These are phyloP conservation scores for Empis livida DNA, from an alignment of 2,888 invertebrate genomes.

Conservation along the genomic window DNA sequence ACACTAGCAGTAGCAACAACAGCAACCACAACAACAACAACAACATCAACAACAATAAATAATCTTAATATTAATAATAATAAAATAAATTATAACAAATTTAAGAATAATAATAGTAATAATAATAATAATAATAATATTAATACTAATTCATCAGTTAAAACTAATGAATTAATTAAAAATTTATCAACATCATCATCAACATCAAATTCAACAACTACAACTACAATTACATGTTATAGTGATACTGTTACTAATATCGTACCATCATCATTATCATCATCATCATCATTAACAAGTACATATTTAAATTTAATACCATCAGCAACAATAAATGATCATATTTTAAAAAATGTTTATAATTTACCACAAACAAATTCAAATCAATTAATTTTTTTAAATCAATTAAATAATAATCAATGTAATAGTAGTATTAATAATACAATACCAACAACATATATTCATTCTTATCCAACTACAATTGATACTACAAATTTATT, in stretches of 20 bases:
- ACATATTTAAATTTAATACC: conserved; percentile 1
- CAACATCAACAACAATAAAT: conserved; percentile 15
- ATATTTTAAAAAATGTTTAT: too few species aligned
- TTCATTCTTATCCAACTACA: neutral
- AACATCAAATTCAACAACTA: conserved; percentile 5
- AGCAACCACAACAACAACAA: conserved; percentile 14
- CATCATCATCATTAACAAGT: conserved; percentile 5
- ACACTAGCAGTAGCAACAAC: conserved; percentile 4
- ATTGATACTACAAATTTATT: neutral
- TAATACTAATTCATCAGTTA: neutral
- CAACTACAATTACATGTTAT: conserved; percentile 9
- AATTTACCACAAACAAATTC: too few species aligned
- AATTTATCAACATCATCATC: conserved; percentile 4
- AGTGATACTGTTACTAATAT: neutral
- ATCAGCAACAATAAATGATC: too few species aligned
- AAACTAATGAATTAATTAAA: conserved; percentile 10
- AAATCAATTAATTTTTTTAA: too few species aligned
- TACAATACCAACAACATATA: neutral
- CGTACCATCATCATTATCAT: conserved; percentile 6
- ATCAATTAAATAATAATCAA: conserved; percentile 15
- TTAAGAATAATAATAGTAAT: neutral
- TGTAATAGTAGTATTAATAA: neutral
- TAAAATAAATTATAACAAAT: neutral
- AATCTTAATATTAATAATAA: conserved; percentile 1
- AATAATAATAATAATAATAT: neutral